A percentile compares a stretch with the other conserved stretches of the same genome.
Conservation (phyloP, 2,888 invertebrate species). For the Parelbella ahira region DNA sequence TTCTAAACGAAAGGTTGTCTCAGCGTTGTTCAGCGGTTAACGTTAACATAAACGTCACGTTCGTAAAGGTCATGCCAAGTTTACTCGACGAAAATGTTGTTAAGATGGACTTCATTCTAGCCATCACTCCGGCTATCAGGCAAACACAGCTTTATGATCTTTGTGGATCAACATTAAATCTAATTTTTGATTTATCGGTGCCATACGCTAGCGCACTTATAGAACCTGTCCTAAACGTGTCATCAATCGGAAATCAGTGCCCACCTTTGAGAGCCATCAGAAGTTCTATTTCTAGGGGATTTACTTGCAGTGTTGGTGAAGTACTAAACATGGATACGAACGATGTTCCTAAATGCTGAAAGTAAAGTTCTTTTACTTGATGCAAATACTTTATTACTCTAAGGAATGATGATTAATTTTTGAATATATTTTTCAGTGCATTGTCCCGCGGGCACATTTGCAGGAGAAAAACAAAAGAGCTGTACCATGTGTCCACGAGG, state of each 20-base stretch:
- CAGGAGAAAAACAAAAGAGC: conserved; percentile 92
- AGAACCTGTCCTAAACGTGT: conserved; percentile 92
- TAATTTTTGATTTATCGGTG: conserved; percentile 96
- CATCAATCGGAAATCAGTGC: conserved; percentile 94
- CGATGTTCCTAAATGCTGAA: conserved; percentile 94
- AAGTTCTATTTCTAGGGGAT: conserved; percentile 92
- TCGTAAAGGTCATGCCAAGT: conserved; percentile 89
- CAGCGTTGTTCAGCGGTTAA: conserved; percentile 97
- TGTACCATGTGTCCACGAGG: conserved; percentile 96
- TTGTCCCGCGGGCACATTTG: conserved; percentile 97
- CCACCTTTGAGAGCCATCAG: conserved; percentile 93
- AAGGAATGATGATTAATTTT: no score
- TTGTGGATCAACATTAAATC: conserved; percentile 94
- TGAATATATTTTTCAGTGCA: conserved; percentile 88
- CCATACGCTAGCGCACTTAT: conserved; percentile 95
- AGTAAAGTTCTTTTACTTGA: no score
- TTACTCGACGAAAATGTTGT: conserved; percentile 92
- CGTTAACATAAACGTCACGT: conserved; percentile 96
- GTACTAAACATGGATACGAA: conserved; percentile 96
- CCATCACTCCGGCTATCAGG: conserved; percentile 91
- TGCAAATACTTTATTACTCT: no score
- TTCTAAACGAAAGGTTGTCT: conserved; percentile 90
- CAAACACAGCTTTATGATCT: conserved; percentile 96
- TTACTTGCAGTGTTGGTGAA: conserved; percentile 96
- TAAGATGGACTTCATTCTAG: conserved; percentile 93